Evolutionary conservation across 1,140 invertebrate genomes (phyloP).

Genomic region (Scaptomyza montana): DNA sequence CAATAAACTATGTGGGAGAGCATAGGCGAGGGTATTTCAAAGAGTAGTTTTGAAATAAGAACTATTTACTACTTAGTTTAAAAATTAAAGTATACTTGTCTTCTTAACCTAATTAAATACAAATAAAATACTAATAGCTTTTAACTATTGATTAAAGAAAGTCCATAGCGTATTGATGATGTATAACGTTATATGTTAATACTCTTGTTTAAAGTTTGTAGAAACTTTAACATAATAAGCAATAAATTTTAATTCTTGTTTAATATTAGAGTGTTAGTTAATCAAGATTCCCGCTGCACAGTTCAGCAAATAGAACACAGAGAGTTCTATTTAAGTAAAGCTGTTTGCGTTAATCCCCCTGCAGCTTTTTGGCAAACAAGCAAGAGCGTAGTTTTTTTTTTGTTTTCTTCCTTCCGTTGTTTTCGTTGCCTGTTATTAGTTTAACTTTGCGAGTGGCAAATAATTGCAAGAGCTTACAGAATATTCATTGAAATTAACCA

Average conservation of each 20-base stretch:
- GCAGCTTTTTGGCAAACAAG: constrained; percentile 13
- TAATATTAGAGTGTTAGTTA: not conserved
- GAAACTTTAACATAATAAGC: too few species aligned
- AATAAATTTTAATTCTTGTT: not conserved
- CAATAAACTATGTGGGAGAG: constrained; percentile 14
- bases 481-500: constrained; percentile 74
- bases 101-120: too few species aligned
- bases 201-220: too few species aligned
- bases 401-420: not conserved
- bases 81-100: too few species aligned
- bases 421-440: constrained; percentile 33
- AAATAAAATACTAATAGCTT: not conserved
- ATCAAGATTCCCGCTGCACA: constrained; percentile 14
- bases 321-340: constrained; percentile 19
- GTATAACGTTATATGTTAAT: not conserved
- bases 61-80: not conserved
- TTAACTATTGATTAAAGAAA: too few species aligned
- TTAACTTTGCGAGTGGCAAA: constrained; percentile 41
- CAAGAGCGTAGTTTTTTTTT: constrained; percentile 8
- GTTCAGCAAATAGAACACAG: constrained; percentile 8
- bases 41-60: not conserved
- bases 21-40: constrained; percentile 21
- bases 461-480: constrained; percentile 65
- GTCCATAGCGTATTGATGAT: not conserved
- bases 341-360: constrained; percentile 10